A percentile compares a stretch with the other conserved stretches of the same genome.
These are phyloP conservation scores for Pelvicachromis taeniatus DNA, from an alignment of 2,113 vertebrate genomes.

Conservation along the genomic window DNA sequence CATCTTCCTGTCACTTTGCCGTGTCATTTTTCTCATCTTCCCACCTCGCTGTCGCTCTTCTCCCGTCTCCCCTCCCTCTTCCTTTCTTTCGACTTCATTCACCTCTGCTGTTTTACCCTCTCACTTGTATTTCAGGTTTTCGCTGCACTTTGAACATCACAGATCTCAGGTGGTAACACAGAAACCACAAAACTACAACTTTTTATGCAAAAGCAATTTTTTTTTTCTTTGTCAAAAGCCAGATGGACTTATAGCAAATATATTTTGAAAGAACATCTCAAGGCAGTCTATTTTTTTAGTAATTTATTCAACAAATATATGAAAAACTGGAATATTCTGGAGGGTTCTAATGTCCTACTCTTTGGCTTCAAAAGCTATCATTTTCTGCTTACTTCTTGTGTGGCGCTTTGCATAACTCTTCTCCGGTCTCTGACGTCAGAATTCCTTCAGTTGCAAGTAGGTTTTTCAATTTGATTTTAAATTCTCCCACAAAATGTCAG, in stretches of 20 bases:
- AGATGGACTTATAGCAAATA: neutral
- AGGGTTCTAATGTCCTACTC: neutral
- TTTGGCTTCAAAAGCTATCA: neutral
- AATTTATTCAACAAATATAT: neutral
- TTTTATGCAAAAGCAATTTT: neutral
- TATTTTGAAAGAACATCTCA: neutral
- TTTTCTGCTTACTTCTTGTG: neutral
- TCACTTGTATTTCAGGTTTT: neutral
- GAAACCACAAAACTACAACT: neutral
- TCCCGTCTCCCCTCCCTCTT: neutral
- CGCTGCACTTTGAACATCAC: neutral
- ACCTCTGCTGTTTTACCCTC: neutral
- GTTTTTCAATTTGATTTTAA: neutral
- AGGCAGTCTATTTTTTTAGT: neutral
- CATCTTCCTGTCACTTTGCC: constrained; percentile 34
- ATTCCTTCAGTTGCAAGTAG: neutral
- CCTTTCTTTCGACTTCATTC: neutral
- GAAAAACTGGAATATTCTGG: neutral
- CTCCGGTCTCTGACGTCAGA: neutral
- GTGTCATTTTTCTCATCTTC: constrained; percentile 26
- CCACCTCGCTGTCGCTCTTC: neutral
- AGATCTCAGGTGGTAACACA: neutral
- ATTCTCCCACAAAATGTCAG: neutral
- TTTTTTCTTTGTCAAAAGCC: neutral
- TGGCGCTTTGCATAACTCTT: neutral